These are phyloP conservation scores for Tauraco hartlaubi DNA, from an alignment of 2,797 vertebrate species.

Conservation along the genomic window DNA sequence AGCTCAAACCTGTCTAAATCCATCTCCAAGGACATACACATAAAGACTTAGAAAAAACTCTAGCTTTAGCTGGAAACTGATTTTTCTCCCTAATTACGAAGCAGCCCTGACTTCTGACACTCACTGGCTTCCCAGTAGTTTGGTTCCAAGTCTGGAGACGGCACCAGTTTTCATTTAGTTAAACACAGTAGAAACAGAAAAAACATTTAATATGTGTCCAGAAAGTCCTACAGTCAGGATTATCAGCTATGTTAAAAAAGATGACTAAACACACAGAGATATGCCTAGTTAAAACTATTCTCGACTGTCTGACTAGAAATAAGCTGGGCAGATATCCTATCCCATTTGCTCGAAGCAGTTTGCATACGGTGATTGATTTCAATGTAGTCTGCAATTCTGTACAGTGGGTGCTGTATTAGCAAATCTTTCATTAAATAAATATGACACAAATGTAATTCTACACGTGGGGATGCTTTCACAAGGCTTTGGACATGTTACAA, in stretches of 20 bases:
- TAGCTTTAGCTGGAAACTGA: not conserved
- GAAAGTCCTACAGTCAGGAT: not conserved
- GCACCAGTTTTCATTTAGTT: not conserved
- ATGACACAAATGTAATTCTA: conserved; percentile 51
- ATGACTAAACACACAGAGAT: not conserved
- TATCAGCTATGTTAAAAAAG: not conserved
- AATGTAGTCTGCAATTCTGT: not conserved
- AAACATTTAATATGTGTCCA: not conserved
- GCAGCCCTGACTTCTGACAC: not conserved
- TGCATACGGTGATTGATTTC: not conserved
- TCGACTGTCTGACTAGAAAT: not conserved
- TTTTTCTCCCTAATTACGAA: not conserved
- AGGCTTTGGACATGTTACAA: conserved; percentile 36
- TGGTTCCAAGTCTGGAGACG: not conserved
- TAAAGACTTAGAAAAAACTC: not conserved
- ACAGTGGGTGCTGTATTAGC: conserved; percentile 17
- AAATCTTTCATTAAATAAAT: conserved; percentile 67
- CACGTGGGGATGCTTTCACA: not conserved
- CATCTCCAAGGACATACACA: not conserved
- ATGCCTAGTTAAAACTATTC: not conserved
- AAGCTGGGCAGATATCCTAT: not conserved
- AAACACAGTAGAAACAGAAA: not conserved
- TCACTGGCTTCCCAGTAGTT: not conserved
- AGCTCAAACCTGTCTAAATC: not conserved
- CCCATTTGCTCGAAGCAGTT: not conserved